phyloP scores from a whole-genome alignment of 64 coral and sea anemone genomes.

The Pocillopora verrucosa region DNA sequence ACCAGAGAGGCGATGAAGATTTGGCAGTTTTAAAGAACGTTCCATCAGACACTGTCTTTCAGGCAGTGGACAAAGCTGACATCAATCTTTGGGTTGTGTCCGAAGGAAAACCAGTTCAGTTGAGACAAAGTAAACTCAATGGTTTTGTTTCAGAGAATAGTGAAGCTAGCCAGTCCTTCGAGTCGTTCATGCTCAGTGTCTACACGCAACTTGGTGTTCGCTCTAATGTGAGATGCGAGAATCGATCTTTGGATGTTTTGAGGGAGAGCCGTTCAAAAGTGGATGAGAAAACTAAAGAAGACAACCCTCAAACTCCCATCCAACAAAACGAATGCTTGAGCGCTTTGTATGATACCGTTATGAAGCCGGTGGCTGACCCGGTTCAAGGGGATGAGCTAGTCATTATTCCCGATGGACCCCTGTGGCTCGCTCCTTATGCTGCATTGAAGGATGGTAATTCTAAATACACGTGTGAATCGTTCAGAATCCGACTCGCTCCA shows the following conservation, averaged over 20 bases:
- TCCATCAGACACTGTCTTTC: background rate
- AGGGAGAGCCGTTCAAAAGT: background rate
- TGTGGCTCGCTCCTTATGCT: background rate
- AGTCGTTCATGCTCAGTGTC: too few relatives aligned
- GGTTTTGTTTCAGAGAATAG: background rate
- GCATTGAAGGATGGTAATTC: background rate
- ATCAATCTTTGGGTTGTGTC: too few relatives aligned
- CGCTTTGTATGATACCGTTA: background rate
- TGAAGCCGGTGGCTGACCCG: background rate
- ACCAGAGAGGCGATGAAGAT: background rate
- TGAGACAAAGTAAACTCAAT: too few relatives aligned
- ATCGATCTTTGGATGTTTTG: background rate
- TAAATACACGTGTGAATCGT: background rate
- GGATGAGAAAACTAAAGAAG: background rate
- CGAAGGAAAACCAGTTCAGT: too few relatives aligned
- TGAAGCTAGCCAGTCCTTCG: too few relatives aligned
- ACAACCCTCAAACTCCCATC: background rate
- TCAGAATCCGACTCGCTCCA: background rate
- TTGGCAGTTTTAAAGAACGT: background rate
- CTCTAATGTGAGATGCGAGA: background rate
- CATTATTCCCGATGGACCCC: background rate
- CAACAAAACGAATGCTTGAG: background rate
- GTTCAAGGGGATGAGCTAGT: background rate
- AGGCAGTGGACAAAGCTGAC: background rate
- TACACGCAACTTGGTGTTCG: background rate